Evolutionary conservation across 2,113 vertebrate species (phyloP), one percentile per base, ranked within the genome.

Genomic region (Gasterosteus nipponicus): DNA sequence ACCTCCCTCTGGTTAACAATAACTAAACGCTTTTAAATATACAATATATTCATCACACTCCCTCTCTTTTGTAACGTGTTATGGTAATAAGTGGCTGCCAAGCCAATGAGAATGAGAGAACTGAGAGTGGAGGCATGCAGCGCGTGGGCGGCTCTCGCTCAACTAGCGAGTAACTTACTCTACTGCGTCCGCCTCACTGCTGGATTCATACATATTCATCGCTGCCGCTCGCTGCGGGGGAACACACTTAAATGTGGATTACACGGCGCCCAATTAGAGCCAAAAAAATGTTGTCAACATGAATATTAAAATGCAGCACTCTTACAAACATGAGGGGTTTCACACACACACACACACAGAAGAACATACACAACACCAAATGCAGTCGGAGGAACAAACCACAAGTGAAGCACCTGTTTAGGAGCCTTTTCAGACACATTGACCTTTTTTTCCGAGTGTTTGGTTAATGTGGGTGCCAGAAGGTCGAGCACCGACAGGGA

Each of bases 111-210:
- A 26, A 26, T 26, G 22, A 26, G 22, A 26, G 22, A 67, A 73
- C 31, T 1, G 31, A 64, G 73, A 63, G 75, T 42, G 88, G 87
- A 58, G 92, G 84, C 66, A 78, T 46, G 67, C 60, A 66, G 44
- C 35, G 77, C 51, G 91, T 87, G 86, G 92, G 92, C 64, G n/a
- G 81, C 72, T 62, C 76, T 74, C 56, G 78, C 84, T 63, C 44
- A 26, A 26, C 22, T 26, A 26, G 67, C 67, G 72, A 87, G 79
- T 77, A 70, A 81, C 78, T 84, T 15, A 51, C 68, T 61, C 35
- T 15, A 41, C 61, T 33, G 69, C 56, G 64, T 66, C 71, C 70
- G 80, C 64, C 57, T 73, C 83, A 67, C 68, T 79, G 58, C 35
- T 29, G 76, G 49, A 83, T 46, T 83, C 77, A 86, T 85, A 59